phyloP scores from a whole-genome alignment of 2,888 invertebrate genomes.

The Thecophora atra region DNA sequence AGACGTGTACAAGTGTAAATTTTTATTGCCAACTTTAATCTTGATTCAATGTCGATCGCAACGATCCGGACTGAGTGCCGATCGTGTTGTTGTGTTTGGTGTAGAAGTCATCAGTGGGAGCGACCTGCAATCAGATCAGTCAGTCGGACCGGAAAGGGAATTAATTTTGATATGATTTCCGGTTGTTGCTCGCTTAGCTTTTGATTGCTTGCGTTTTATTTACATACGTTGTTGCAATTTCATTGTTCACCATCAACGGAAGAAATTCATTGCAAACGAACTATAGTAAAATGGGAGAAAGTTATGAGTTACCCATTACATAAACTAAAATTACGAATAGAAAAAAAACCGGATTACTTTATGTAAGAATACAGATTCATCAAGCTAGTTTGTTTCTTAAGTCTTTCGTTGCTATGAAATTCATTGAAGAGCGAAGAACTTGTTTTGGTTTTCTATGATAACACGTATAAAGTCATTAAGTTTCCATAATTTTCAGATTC shows the following conservation, averaged over 20 bases:
- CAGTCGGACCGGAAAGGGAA: conserved; percentile 49
- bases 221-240: neutral
- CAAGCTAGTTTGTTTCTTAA: conserved; percentile 14
- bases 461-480: too few species aligned
- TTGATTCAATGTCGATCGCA: conserved; percentile 51
- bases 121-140: conserved; percentile 38
- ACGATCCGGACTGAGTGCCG: neutral
- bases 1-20: conserved; percentile 55
- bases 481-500: too few species aligned
- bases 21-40: conserved; percentile 55
- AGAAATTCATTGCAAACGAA: conserved; percentile 3
- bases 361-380: too few species aligned
- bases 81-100: neutral
- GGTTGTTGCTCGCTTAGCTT: neutral
- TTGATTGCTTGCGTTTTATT: neutral
- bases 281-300: neutral
- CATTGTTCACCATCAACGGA: conserved; percentile 23
- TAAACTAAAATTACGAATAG: neutral
- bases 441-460: too few species aligned
- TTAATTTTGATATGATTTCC: conserved; percentile 49
- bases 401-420: neutral
- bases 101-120: neutral
- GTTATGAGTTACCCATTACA: neutral
- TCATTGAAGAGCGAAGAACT: too few species aligned
- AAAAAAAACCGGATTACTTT: neutral